Conservation (phyloP, 1,140 invertebrate genomes). For the Hermatobates lingyangjiaoensis region DNA sequence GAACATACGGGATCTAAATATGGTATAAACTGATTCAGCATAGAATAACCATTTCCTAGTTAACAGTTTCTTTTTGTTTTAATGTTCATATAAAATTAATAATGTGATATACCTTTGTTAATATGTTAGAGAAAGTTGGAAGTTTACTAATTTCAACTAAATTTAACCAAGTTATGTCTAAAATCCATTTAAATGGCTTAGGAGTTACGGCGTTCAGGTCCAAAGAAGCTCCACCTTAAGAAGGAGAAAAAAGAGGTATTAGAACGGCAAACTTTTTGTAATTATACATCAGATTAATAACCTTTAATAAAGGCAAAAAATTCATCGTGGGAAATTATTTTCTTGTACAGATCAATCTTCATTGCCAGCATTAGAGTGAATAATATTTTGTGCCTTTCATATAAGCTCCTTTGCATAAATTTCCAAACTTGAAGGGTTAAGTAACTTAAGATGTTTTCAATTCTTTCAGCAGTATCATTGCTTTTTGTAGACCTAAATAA, state of each 20-base stretch:
- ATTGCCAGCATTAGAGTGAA: constrained; percentile 90
- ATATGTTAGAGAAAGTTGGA: constrained; percentile 56
- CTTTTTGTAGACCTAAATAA: constrained; percentile 52
- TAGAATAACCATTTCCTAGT: no score
- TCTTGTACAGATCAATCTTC: constrained; percentile 79
- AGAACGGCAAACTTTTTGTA: constrained; percentile 3
- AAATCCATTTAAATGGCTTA: constrained; percentile 88
- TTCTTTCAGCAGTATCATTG: constrained; percentile 63
- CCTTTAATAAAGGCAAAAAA: constrained; percentile 91
- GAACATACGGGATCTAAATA: no score
- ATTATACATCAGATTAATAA: constrained; percentile 12
- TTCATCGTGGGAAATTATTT: constrained; percentile 70
- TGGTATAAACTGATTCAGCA: no score
- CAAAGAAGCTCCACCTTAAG: constrained; percentile 64
- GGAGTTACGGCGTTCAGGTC: constrained; percentile 81
- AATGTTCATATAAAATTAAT: no score
- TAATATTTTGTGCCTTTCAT: constrained; percentile 77
- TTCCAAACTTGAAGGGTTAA: constrained; percentile 84
- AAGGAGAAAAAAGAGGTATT: neutral
- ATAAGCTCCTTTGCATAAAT: constrained; percentile 78
- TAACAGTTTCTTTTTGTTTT: no score
- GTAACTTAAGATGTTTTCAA: constrained; percentile 74
- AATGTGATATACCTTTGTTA: constrained; percentile 55
- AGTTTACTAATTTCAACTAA: constrained; percentile 85
- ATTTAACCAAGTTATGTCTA: constrained; percentile 93